Percentiles rank a stretch among this genome's conserved stretches.
phyloP scores from a whole-genome alignment of 2,113 vertebrate genomes.

The Mastomys natalensis region DNA sequence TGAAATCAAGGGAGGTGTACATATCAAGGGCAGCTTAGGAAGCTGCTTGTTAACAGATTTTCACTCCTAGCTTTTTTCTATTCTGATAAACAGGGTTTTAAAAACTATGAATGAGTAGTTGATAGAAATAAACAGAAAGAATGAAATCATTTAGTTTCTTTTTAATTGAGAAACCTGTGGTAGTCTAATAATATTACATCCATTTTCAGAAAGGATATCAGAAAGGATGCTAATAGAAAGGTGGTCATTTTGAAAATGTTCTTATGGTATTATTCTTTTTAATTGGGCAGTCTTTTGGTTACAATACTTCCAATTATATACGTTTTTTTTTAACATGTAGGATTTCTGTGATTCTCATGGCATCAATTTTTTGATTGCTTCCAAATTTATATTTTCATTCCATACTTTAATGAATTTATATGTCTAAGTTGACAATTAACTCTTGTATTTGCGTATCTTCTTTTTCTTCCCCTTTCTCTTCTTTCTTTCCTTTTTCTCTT shows the following conservation, averaged over 20 bases:
- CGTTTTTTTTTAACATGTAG: not conserved
- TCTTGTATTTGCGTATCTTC: constrained; percentile 20
- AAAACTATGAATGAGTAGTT: constrained; percentile 8
- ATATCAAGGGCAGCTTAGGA: not conserved
- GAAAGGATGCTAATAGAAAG: constrained; percentile 5
- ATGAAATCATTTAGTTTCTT: not conserved
- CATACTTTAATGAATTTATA: constrained; percentile 13
- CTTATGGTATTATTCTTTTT: not conserved
- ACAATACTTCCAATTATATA: constrained; percentile 35
- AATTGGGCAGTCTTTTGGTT: constrained; percentile 32
- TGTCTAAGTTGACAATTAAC: constrained; percentile 45
- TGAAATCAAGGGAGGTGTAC: not conserved
- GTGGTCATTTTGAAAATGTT: constrained; percentile 17
- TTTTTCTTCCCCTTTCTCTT: not conserved
- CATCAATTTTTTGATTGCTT: constrained; percentile 55
- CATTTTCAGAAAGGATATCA: constrained; percentile 22
- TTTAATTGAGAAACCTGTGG: not conserved
- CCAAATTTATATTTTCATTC: constrained; percentile 45
- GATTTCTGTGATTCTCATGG: constrained; percentile 23
- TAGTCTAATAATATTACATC: not conserved
- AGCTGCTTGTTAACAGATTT: not conserved
- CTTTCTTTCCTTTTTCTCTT: not conserved
- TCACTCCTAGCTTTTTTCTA: not conserved
- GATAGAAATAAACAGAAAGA: constrained; percentile 20
- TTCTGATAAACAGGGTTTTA: not conserved